These are phyloP conservation scores for Mya arenaria DNA, from an alignment of 1,140 invertebrate species.

Conservation along the genomic window DNA sequence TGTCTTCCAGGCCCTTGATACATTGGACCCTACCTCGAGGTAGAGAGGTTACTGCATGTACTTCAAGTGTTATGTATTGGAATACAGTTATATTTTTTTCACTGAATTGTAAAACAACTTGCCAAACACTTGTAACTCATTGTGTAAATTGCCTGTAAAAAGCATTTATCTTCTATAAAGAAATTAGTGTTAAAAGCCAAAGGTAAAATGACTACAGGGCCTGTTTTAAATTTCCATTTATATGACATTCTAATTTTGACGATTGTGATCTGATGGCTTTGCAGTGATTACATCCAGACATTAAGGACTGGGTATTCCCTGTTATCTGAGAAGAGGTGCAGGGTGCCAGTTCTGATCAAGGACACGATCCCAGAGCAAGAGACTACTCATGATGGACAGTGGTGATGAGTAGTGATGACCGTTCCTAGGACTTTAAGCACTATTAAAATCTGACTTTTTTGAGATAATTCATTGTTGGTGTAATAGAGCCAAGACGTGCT, in stretches of 20 bases:
- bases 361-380: slow-evolving; percentile 62
- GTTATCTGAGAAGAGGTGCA: slow-evolving; percentile 22
- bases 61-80: background rate
- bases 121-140: too few species aligned
- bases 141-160: too few species aligned
- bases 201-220: too few species aligned
- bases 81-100: too few species aligned
- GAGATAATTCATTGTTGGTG: background rate
- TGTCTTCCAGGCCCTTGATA: slow-evolving; percentile 21
- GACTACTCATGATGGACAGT: background rate
- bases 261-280: too few species aligned
- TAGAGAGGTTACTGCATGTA: background rate
- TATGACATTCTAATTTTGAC: too few species aligned
- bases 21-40: slow-evolving; percentile 40
- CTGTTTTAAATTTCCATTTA: too few species aligned
- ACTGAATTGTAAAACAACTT: too few species aligned
- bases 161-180: too few species aligned
- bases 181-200: too few species aligned
- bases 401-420: background rate
- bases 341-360: slow-evolving; percentile 57
- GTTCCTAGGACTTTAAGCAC: background rate
- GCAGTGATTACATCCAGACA: slow-evolving; percentile 55
- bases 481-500: too few species aligned
- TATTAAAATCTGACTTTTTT: background rate
- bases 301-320: slow-evolving; percentile 51